phyloP scores from a whole-genome alignment of 2,888 invertebrate species.

The Cheilosia impressa region DNA sequence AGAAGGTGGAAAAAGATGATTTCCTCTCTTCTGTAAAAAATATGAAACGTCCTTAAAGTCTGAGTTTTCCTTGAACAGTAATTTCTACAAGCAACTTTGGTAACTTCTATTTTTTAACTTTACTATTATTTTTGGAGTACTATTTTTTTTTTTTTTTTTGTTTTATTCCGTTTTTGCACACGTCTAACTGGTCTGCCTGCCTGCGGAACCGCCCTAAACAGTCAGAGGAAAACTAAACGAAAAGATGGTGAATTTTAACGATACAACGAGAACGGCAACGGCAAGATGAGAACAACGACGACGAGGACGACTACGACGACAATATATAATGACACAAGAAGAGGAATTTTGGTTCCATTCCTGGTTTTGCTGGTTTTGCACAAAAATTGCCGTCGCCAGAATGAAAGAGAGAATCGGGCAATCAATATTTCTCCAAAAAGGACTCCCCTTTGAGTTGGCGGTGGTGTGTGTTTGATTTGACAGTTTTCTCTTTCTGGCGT shows the following conservation, averaged over 20 bases:
- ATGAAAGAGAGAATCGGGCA: slow-evolving; percentile 62
- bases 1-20: slow-evolving; percentile 10
- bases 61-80: slow-evolving; percentile 17
- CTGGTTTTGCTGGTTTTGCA: slow-evolving; percentile 57
- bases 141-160: slow-evolving; percentile 26
- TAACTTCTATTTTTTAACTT: slow-evolving; percentile 22
- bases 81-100: slow-evolving; percentile 2
- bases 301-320: slow-evolving; percentile 74
- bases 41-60: background rate
- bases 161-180: slow-evolving; percentile 77
- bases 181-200: slow-evolving; percentile 80
- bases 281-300: slow-evolving; percentile 77
- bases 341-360: slow-evolving; percentile 63
- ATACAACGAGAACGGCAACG: slow-evolving; percentile 76
- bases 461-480: slow-evolving; percentile 44
- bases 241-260: slow-evolving; percentile 82
- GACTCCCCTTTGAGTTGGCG: slow-evolving; percentile 20
- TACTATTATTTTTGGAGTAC: slow-evolving; percentile 44
- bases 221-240: slow-evolving; percentile 84
- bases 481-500: slow-evolving; percentile 41
- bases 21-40: background rate
- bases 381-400: slow-evolving; percentile 37
- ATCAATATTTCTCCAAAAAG: slow-evolving; percentile 75
- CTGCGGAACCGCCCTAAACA: slow-evolving; percentile 84
- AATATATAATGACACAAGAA: slow-evolving; percentile 77